These are phyloP conservation scores for Chrysopilus asiliformis DNA, from an alignment of 2,888 invertebrate species.

Conservation along the genomic window DNA sequence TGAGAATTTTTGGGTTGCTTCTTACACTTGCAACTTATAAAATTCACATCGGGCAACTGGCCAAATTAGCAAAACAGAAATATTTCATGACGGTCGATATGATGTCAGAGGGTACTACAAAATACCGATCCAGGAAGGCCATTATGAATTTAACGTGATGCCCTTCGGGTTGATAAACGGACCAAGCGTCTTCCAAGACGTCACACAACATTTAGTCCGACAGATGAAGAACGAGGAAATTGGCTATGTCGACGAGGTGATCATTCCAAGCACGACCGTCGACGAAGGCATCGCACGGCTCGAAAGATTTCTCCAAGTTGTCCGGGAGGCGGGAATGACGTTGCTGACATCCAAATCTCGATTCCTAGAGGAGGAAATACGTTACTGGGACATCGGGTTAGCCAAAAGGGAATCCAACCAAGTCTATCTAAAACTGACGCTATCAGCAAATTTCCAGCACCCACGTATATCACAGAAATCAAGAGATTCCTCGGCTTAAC, in stretches of 20 bases:
- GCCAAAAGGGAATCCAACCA: conserved; percentile 18
- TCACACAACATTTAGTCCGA: conserved; percentile 21
- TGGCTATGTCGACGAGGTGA: conserved; percentile 15
- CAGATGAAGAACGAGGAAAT: conserved; percentile 10
- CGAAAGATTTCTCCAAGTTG: conserved; percentile 13
- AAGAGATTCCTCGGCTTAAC: conserved; percentile 22
- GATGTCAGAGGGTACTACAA: conserved; percentile 23
- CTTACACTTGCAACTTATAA: too few relatives aligned
- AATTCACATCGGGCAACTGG: too few relatives aligned
- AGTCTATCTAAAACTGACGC: conserved; percentile 18
- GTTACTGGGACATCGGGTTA: conserved; percentile 20
- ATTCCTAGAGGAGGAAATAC: conserved; percentile 17
- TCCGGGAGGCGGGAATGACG: conserved; percentile 14
- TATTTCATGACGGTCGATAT: too few relatives aligned
- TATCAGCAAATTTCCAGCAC: conserved; percentile 17
- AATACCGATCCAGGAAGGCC: conserved; percentile 13
- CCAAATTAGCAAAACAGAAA: too few relatives aligned
- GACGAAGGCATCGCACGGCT: conserved; percentile 11
- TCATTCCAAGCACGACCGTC: conserved; percentile 1
- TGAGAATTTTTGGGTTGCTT: too few relatives aligned
- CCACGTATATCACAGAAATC: conserved; percentile 18
- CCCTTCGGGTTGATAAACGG: conserved; percentile 16
- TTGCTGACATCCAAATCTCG: conserved; percentile 16
- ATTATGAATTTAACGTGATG: conserved; percentile 16
- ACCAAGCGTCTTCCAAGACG: conserved; percentile 23